Base-by-base conservation (phyloP, 2,797 vertebrate genomes). In the Oreonectes daqikongensis region DNA sequence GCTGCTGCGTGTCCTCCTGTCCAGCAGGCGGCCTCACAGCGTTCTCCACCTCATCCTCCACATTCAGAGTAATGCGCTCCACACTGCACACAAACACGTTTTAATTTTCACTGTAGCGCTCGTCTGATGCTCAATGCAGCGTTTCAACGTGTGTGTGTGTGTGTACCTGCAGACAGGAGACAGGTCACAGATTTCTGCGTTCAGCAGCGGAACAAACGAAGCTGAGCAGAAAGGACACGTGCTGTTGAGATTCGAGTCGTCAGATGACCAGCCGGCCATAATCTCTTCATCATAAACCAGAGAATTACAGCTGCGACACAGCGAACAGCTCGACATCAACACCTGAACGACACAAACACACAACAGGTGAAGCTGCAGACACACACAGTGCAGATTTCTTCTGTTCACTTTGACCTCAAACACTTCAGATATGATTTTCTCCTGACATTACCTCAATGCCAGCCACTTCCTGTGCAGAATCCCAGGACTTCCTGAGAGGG, bases 231-330 rank as follows among this genome's bases (percentile, higher is more conserved):
- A 97, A 0, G 96, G 94, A 24, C 96, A 98, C n/a, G 86, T 90
- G 3, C 95, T 95, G 88, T 98, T 98, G 75, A 98, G 95, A 89
- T 98, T 98, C 77, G 96, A 98, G 87, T 98, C 96, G 0, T 98
- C 96, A 0, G 96, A 95, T 2, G 94, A 95, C 96, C 96, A 98
- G 50, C 96, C 96, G 0, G 96, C 95, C 96, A 98, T 98, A 83
- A 98, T 96, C 89, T 98, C 96, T 86, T 98, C 96, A 0, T 98
- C 96, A 0, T 97, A 97, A 2, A 98, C 95, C 87, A 98, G 79
- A 0, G 88, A 94, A 53, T 94, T 88, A 30, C 96, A 98, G 84
- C 86, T 88, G 0, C 91, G 94, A 79, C 96, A 98, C 67, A 93
- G 86, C 0, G 95, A 96, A 84, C 96, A 98, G 90, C 95, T 97